These are phyloP conservation scores for Clarias pachynema DNA, from an alignment of 2,797 vertebrate genomes.

Conservation along the genomic window DNA sequence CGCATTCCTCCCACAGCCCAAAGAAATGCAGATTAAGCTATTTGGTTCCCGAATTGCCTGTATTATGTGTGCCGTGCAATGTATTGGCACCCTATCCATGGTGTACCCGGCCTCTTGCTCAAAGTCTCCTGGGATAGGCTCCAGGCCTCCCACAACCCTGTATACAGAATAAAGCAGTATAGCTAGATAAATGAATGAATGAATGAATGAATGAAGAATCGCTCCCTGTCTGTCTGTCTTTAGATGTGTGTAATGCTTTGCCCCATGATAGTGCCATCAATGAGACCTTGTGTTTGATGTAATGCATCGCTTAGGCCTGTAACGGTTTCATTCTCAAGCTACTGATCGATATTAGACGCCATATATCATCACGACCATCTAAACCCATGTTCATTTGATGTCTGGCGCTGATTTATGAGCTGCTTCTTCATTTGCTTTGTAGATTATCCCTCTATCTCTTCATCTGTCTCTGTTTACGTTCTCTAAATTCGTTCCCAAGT, in stretches of 20 bases:
- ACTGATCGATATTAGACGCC: background rate
- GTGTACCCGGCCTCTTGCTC: too few species aligned
- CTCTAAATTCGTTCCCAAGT: background rate
- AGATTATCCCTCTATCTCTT: background rate
- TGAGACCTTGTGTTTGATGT: background rate
- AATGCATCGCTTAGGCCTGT: background rate
- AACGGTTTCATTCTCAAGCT: background rate
- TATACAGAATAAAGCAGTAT: too few species aligned
- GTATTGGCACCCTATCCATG: too few species aligned
- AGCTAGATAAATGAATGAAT: too few species aligned
- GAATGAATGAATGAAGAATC: too few species aligned
- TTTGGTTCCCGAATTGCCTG: too few species aligned
- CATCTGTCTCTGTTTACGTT: background rate
- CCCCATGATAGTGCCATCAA: background rate
- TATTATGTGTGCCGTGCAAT: too few species aligned
- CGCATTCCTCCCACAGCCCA: too few species aligned
- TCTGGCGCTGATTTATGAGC: slow-evolving; percentile 1
- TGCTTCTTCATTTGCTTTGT: background rate
- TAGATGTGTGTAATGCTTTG: background rate
- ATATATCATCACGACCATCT: background rate
- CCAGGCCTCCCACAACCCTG: too few species aligned
- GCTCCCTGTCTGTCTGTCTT: background rate
- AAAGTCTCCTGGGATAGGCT: too few species aligned
- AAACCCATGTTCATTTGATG: background rate
- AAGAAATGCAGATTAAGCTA: too few species aligned